Evolutionary conservation across 1,140 invertebrate genomes (phyloP).

Genomic region (Orius insidiosus): DNA sequence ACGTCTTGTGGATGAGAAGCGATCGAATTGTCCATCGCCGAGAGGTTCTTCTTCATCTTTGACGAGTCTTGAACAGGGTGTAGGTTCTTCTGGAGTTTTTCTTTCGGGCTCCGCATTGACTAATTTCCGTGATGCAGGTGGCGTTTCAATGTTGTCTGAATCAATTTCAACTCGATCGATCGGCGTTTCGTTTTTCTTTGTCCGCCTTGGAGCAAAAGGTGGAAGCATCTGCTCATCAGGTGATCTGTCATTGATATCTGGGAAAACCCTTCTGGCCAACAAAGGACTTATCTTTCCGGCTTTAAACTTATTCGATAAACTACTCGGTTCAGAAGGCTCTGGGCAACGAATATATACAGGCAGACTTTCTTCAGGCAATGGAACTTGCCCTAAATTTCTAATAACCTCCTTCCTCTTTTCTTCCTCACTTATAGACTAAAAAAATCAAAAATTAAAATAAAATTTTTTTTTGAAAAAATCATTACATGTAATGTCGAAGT

Average conservation of each 20-base stretch:
- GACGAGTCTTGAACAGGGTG: slow-evolving; percentile 9
- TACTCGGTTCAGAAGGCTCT: not conserved
- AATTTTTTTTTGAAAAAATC: slow-evolving; percentile 1
- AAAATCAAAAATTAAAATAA: slow-evolving; percentile 5
- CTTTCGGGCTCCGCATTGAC: slow-evolving; percentile 30
- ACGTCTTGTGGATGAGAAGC: slow-evolving; percentile 60
- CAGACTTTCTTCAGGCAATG: slow-evolving; percentile 32
- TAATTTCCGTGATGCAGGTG: slow-evolving; percentile 53
- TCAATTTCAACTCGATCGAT: slow-evolving; percentile 68
- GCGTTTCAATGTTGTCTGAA: slow-evolving; percentile 79
- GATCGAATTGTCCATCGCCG: slow-evolving; percentile 55
- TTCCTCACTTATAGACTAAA: slow-evolving; percentile 36
- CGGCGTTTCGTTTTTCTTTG: slow-evolving; percentile 25
- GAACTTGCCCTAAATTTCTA: slow-evolving; percentile 27
- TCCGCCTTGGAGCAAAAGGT: slow-evolving; percentile 24
- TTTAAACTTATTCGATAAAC: slow-evolving; percentile 8
- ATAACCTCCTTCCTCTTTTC: slow-evolving; percentile 33
- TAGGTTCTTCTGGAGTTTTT: slow-evolving; percentile 1
- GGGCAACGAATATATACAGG: slow-evolving; percentile 45
- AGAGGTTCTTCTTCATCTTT: slow-evolving; percentile 21
- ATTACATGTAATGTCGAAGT: slow-evolving; percentile 24
- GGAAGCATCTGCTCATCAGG: slow-evolving; percentile 22
- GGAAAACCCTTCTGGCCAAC: slow-evolving; percentile 15
- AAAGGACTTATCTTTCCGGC: slow-evolving; percentile 18
- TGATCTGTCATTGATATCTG: slow-evolving; percentile 18